Conservation (phyloP, 2,888 invertebrate species). For the Alloscopus bannaensis region DNA sequence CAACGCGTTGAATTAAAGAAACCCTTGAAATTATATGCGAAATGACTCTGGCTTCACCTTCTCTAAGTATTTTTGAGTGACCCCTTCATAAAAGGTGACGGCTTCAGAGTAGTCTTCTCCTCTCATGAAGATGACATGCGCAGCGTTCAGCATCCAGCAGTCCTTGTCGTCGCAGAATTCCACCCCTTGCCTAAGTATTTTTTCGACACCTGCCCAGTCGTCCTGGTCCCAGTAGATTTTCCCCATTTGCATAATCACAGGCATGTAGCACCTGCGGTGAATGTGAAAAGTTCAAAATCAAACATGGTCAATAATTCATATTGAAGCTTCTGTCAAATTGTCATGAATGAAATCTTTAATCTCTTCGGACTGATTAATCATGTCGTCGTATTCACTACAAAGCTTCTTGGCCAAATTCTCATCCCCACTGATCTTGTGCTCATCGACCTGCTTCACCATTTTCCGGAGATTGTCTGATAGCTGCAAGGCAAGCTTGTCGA, state of each 20-base stretch:
- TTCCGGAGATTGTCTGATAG: conserved; percentile 93
- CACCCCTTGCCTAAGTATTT: conserved; percentile 96
- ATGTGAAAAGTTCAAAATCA: neutral
- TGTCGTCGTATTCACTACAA: conserved; percentile 70
- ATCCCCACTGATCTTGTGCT: conserved; percentile 59
- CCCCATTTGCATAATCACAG: conserved; percentile 99
- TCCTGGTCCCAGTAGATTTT: conserved; percentile 99
- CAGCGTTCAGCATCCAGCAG: conserved; percentile 97
- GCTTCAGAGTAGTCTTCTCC: conserved; percentile 99
- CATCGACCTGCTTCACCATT: conserved; percentile 82
- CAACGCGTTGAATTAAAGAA: too few species aligned
- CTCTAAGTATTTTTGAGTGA: conserved; percentile 46
- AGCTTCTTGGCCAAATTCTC: conserved; percentile 64
- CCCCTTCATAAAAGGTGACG: conserved; percentile 94
- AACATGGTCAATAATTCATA: too few species aligned
- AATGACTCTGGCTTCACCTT: too few species aligned
- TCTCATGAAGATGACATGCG: conserved; percentile 99
- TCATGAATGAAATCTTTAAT: neutral
- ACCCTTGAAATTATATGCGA: too few species aligned
- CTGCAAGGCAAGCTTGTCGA: conserved; percentile 94
- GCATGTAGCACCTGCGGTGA: conserved; percentile 85
- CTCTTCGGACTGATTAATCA: conserved; percentile 75
- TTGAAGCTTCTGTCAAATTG: neutral
- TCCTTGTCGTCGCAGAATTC: conserved; percentile 99
- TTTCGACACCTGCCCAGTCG: conserved; percentile 96